Base-by-base conservation (phyloP, 2,113 vertebrate genomes). In the Peucedramus taeniatus region DNA sequence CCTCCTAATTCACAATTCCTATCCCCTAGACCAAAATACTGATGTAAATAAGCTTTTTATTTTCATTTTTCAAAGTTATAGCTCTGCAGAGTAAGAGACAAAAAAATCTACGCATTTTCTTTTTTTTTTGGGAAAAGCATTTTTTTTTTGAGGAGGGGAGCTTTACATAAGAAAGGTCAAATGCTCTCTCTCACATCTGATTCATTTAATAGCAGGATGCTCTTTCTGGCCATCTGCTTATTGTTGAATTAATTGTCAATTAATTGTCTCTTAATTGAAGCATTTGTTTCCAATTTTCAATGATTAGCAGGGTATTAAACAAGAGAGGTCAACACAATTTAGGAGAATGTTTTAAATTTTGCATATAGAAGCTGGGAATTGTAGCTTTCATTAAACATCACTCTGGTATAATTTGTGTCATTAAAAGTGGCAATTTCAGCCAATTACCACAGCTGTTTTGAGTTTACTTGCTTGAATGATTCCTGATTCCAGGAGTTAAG, bases 251-350 rank as follows among this genome's bases (percentile, higher is more conserved):
- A 97, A 97, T 96, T 96, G 91, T 87, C 93, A 97, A 97, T 96
- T 96, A 97, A 96, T 97, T 97, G 82, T 95, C 76, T 97, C 95
- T 95, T 96, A 98, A 97, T 97, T 93, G 92, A 94, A 97, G 94
- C 96, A 96, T 83, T 91, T 93, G 64, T 94, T 97, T 86, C 83
- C 93, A 92, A 96, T 92, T 97, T 93, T 93, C 84, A 96, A 94
- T 95, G 74, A 97, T 92, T 74, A 96, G 84, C 94, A 96, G 93
- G 93, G 93, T 96, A 97, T 95, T 97, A 97, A 97, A 93, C 92
- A 93, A 94, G 91, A 89, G 82, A 96, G 96, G 86, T 97, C 96
- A 92, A 94, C 95, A 81, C 87, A 94, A 95, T 96, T 96, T 96
- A 95, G 87, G 74, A 49, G 91, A 95, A 90, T 66, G 81, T 64